Percentiles rank a stretch among this genome's conserved stretches.
phyloP scores from a whole-genome alignment of 1,140 invertebrate species.

The Amphibalanus amphitrite region DNA sequence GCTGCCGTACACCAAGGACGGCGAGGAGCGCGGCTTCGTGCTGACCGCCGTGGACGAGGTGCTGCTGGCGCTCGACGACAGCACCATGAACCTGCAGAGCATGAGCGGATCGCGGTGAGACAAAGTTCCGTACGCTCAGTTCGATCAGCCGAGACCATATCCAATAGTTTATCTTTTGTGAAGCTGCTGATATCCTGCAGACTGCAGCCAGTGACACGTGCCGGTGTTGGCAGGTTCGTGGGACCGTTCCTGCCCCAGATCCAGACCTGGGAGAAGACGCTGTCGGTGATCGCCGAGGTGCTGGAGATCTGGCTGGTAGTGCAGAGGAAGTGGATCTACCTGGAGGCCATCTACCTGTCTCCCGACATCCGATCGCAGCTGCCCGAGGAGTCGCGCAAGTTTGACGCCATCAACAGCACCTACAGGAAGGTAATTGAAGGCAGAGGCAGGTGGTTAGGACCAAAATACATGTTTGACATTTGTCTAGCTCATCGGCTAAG shows the following conservation, averaged over 20 bases:
- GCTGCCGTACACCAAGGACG: constrained; percentile 32
- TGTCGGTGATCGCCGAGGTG: constrained; percentile 63
- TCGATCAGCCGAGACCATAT: too few species aligned
- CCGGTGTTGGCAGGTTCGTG: constrained; percentile 57
- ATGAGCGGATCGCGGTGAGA: not conserved
- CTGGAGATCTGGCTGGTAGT: constrained; percentile 66
- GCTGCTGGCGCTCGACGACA: constrained; percentile 2
- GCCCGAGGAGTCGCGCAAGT: constrained; percentile 70
- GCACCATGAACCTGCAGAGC: constrained; percentile 1
- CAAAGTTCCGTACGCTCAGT: too few species aligned
- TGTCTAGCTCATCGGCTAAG: too few species aligned
- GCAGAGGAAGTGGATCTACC: constrained; percentile 73
- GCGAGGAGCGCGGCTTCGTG: constrained; percentile 45
- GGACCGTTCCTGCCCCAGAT: constrained; percentile 63
- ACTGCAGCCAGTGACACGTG: too few species aligned
- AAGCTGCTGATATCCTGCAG: too few species aligned
- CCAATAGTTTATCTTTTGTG: too few species aligned
- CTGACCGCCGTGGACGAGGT: constrained; percentile 42
- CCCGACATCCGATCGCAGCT: constrained; percentile 67
- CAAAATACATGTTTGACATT: too few species aligned
- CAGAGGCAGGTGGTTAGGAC: too few species aligned
- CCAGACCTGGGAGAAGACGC: constrained; percentile 61
- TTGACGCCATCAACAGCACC: constrained; percentile 64
- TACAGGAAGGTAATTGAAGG: constrained; percentile 52
- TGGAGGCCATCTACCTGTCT: constrained; percentile 77